Percentiles rank a stretch among this genome's conserved stretches.
phyloP scores from a whole-genome alignment of 2,113 vertebrate species.

The Atractosteus spatula region DNA sequence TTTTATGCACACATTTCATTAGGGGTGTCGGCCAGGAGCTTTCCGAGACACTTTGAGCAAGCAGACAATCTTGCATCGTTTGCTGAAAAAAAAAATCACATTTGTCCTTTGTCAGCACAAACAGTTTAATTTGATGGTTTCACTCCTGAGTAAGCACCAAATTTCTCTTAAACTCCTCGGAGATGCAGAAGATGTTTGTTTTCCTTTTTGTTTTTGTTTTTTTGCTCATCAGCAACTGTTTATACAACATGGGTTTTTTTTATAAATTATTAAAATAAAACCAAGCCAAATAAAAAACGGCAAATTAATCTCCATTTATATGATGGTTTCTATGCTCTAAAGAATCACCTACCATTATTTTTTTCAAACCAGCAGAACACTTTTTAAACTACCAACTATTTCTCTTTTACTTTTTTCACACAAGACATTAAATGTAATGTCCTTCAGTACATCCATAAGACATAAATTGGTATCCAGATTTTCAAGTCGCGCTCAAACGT shows the following conservation, averaged over 20 bases:
- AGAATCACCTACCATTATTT: too few species aligned
- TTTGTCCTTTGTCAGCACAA: constrained; percentile 97
- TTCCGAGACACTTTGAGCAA: constrained; percentile 77
- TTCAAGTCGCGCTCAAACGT: too few species aligned
- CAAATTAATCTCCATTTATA: constrained; percentile 16
- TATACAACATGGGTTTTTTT: constrained; percentile 44
- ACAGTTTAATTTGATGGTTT: constrained; percentile 93
- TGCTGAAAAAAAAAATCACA: constrained; percentile 79
- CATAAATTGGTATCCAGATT: too few species aligned
- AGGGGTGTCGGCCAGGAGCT: constrained; percentile 74
- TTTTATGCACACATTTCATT: constrained; percentile 89
- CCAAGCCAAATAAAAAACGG: constrained; percentile 44
- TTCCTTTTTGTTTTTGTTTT: constrained; percentile 46
- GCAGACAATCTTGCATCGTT: constrained; percentile 86
- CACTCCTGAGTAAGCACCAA: constrained; percentile 92
- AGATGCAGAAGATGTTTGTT: constrained; percentile 67
- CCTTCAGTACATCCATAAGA: too few species aligned
- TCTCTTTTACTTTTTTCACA: too few species aligned
- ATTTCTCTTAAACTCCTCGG: constrained; percentile 69
- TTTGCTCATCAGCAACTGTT: constrained; percentile 61
- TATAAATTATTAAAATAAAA: constrained; percentile 41
- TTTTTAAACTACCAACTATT: too few species aligned
- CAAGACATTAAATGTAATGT: too few species aligned
- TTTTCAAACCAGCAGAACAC: too few species aligned
- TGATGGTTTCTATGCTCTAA: background rate